Evolutionary conservation across 1,140 invertebrate species (phyloP).

Genomic region (Bombus waltoni): DNA sequence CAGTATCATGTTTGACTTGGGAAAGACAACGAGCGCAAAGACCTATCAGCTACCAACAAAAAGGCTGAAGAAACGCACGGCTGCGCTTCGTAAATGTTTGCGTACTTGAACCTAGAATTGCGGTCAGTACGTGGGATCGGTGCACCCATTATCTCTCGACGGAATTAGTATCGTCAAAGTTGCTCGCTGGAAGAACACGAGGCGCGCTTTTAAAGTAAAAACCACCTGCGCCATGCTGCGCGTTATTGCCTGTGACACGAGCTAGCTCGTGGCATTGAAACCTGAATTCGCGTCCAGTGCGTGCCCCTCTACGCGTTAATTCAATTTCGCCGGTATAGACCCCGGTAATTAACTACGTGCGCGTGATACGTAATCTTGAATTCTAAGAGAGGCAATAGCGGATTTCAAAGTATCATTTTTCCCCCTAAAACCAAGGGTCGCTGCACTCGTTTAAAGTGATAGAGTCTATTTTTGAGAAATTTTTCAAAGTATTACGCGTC

Average conservation of each 20-base stretch:
- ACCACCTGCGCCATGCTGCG: conserved; percentile 18
- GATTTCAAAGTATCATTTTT: no score
- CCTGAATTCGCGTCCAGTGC: conserved; percentile 12
- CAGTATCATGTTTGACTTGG: background rate
- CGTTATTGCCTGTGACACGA: background rate
- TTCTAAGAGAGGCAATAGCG: background rate
- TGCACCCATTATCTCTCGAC: conserved; percentile 71
- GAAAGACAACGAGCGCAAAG: background rate
- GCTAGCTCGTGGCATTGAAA: conserved; percentile 42
- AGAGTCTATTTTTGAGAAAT: background rate
- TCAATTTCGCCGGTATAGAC: conserved; percentile 49
- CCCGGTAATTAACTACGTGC: background rate
- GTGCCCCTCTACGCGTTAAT: conserved; percentile 33
- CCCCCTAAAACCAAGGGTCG: background rate
- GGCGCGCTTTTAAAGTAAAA: conserved; percentile 49
- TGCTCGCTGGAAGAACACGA: conserved; percentile 37
- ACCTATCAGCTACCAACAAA: conserved; percentile 11
- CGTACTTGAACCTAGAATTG: conserved; percentile 77
- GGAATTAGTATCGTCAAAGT: conserved; percentile 76
- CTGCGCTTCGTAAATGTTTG: conserved; percentile 45
- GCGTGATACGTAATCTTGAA: conserved; percentile 5
- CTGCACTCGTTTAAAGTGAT: background rate
- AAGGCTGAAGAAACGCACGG: conserved; percentile 42
- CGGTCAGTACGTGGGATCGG: conserved; percentile 73
- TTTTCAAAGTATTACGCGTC: no score